Base-by-base conservation (phyloP, 1,140 invertebrate genomes). In the Ctenoplectra terminalis region DNA sequence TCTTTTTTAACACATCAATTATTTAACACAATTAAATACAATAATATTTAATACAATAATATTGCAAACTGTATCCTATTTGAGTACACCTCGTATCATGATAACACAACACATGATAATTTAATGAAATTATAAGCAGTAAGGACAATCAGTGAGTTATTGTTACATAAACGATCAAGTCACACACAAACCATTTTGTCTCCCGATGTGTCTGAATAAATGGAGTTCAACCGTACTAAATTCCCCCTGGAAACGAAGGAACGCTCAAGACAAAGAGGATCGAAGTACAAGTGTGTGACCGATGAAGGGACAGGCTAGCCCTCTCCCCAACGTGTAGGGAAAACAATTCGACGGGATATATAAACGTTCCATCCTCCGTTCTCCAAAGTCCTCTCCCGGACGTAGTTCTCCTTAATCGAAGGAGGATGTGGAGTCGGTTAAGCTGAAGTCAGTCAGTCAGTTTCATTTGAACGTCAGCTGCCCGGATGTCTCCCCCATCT, bases 391-490 rank as follows among this genome's bases (percentile, higher is more conserved):
- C 54, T 87, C 82, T 87, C 91, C 91, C 91, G 92, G 91, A 93
- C 92, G 93, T 93, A 94, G 93, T 93, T 94, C 93, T 90, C 89
- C 89, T 93, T 94, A 94, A 94, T 94, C 93, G 92, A 93, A 91
- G 92, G 89, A 94, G 93, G 93, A 94, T 94, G 93, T 94, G 93
- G 93, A 94, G 92, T 93, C 92, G 92, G 93, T 94, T 94, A 93
- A 93, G 92, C 92, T 92, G 90, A 93, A 94, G 92, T 93, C 93
- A 93, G 92, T 92, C 92, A 91, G 92, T 93, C 92, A 93, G 92
- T 92, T 91, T 94, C 91, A 91, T 93, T 93, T 90, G 92, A 90
- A 93, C 92, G 93, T 94, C 93, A 94, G 93, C 93, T 94, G 93
- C 92, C 93, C 92, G 93, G 93, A 94, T 94, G 92, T 94, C 92